Evolutionary conservation across 2,888 invertebrate species (phyloP).

Genomic region (Cephus runcator): DNA sequence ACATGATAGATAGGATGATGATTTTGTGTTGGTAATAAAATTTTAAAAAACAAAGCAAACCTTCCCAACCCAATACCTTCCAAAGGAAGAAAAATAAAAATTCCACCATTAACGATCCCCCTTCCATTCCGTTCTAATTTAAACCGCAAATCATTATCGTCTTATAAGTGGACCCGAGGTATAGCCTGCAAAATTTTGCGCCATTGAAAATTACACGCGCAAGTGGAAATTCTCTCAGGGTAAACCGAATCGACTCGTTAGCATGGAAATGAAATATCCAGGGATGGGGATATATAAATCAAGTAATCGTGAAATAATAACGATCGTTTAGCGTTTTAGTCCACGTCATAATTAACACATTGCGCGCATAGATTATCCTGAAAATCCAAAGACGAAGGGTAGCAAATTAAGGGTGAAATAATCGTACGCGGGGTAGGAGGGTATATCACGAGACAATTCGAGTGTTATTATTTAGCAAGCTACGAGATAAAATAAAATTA

Average conservation of each 20-base stretch:
- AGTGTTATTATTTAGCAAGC: too few relatives aligned
- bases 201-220: background rate
- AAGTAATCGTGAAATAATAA: background rate
- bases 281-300: background rate
- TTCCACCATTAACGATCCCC: background rate
- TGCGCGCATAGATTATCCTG: background rate
- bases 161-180: background rate
- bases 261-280: background rate
- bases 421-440: background rate
- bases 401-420: too few relatives aligned
- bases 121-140: background rate
- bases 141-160: background rate
- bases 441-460: background rate
- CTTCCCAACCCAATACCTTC: background rate
- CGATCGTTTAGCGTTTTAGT: background rate
- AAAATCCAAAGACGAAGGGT: background rate
- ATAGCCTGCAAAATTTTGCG: background rate
- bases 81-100: background rate
- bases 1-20: background rate
- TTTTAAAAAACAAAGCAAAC: background rate
- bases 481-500: background rate
- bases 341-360: background rate
- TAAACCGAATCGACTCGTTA: background rate
- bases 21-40: background rate
- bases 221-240: background rate